Conservation (phyloP, 2,797 vertebrate genomes). For the Falco peregrinus region DNA sequence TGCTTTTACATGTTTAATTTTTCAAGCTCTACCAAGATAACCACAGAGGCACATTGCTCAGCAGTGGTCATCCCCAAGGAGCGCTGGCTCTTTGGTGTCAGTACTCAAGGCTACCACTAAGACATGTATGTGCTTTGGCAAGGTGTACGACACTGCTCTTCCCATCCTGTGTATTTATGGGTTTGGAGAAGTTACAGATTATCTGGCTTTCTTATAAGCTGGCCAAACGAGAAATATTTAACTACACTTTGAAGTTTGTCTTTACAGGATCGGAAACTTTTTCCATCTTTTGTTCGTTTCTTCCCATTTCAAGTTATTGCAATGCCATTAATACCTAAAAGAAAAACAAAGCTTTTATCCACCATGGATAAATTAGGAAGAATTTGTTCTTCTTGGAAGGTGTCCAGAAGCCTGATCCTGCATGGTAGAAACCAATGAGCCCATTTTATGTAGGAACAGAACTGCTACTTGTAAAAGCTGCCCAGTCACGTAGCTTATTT, state of each 20-base stretch:
- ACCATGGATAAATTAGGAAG: background rate
- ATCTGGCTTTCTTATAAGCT: background rate
- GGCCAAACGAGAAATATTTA: background rate
- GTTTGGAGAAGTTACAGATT: background rate
- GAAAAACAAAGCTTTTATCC: background rate
- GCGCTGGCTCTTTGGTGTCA: rapidly evolving
- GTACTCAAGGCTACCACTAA: background rate
- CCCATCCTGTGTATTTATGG: background rate
- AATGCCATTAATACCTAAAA: background rate
- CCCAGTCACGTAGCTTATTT: background rate
- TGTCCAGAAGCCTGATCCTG: background rate
- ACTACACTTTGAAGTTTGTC: background rate
- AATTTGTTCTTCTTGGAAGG: background rate
- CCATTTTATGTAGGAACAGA: background rate
- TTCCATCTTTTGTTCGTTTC: background rate
- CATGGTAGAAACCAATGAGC: background rate
- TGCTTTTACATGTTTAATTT: background rate
- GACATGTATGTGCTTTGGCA: background rate
- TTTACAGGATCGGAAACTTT: background rate
- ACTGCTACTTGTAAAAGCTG: background rate
- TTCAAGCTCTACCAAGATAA: background rate
- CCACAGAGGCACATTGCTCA: background rate
- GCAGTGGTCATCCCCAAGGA: background rate
- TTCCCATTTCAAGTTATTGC: background rate
- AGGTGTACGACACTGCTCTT: background rate